Percentiles rank a stretch among this genome's conserved stretches.
Conservation (phyloP, 1,140 invertebrate species). For the Hestina assimilis region DNA sequence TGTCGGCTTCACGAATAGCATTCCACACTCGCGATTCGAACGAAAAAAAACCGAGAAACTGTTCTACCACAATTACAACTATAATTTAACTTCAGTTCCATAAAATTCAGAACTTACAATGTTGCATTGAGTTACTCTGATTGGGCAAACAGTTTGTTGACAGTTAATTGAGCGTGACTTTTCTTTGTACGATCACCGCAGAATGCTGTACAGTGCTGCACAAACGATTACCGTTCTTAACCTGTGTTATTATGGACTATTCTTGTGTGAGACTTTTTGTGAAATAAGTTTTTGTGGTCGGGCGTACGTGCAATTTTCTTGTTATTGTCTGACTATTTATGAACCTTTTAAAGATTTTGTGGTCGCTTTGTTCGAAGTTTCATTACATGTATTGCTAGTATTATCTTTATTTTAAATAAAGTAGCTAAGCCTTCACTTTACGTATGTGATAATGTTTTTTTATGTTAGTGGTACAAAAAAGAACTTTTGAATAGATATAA, state of each 20-base stretch:
- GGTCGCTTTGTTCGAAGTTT: neutral
- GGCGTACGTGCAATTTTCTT: slow-evolving; percentile 19
- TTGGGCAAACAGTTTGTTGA: slow-evolving; percentile 17
- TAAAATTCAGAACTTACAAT: slow-evolving; percentile 4
- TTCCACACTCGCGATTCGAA: no score
- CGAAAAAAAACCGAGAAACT: neutral
- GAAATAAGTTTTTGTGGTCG: neutral
- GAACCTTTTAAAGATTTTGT: slow-evolving; percentile 5
- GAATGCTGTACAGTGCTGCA: neutral
- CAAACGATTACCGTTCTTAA: slow-evolving; percentile 7
- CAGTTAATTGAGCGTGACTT: slow-evolving; percentile 17
- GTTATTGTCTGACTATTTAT: slow-evolving; percentile 17
- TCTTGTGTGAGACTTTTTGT: slow-evolving; percentile 3
- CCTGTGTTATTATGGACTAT: neutral
- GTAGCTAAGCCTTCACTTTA: no score
- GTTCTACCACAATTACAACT: neutral
- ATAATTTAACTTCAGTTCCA: neutral
- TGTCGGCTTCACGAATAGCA: no score
- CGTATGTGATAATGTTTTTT: no score
- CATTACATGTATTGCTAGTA: neutral
- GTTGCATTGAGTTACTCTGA: slow-evolving; percentile 16
- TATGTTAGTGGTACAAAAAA: no score
- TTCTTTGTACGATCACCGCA: slow-evolving; percentile 11
- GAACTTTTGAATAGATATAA: no score
- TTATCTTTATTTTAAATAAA: no score